These are phyloP conservation scores for Acomys russatus DNA, from an alignment of 2,797 vertebrate species.

Conservation along the genomic window DNA sequence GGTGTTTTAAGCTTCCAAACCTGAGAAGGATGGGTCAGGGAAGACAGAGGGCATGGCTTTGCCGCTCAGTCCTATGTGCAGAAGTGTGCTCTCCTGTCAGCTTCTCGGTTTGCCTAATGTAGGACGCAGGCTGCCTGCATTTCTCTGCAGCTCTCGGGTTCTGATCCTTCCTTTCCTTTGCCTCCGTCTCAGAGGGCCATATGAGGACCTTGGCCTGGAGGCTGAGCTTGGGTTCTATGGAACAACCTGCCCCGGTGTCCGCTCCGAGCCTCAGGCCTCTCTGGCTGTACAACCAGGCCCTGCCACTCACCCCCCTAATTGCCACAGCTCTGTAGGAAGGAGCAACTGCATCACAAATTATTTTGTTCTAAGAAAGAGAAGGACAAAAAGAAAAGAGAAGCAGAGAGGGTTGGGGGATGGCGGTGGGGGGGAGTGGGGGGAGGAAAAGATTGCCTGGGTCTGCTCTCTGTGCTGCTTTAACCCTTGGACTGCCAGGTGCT, in stretches of 20 bases:
- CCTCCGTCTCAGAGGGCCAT: background rate
- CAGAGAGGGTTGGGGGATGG: conserved; percentile 31
- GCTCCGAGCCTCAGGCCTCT: background rate
- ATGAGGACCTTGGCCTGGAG: background rate
- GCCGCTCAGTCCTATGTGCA: background rate
- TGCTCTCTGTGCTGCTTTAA: conserved; percentile 64
- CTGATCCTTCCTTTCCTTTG: background rate
- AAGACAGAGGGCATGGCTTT: background rate
- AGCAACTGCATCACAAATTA: conserved; percentile 80
- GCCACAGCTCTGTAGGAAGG: conserved; percentile 65
- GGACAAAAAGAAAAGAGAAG: conserved; percentile 81
- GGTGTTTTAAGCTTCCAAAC: background rate
- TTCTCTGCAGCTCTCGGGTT: background rate
- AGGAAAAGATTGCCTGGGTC: conserved; percentile 65
- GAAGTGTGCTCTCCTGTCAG: background rate
- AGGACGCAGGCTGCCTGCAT: background rate
- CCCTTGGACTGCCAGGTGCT: conserved; percentile 50
- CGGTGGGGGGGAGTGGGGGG: background rate
- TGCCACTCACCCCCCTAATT: conserved; percentile 6
- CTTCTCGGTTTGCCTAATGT: background rate
- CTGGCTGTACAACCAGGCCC: background rate
- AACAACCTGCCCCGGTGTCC: background rate
- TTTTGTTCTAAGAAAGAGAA: conserved; percentile 81
- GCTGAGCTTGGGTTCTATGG: background rate
- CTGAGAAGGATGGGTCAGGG: background rate